phyloP scores from a whole-genome alignment of 1,140 invertebrate genomes.

The Drosophila burlai region DNA sequence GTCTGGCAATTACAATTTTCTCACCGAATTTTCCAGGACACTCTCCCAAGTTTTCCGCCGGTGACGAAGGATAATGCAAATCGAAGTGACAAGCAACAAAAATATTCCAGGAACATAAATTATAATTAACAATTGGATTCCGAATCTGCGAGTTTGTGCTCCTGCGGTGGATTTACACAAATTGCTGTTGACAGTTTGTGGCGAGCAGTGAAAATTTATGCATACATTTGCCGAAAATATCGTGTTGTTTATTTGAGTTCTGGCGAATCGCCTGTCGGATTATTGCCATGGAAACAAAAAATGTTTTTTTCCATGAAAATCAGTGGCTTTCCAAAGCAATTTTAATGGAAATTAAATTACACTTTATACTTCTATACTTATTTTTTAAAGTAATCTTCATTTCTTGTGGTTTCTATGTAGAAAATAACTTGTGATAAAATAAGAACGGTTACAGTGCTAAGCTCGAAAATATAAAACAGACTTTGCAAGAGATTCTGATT shows the following conservation, averaged over 20 bases:
- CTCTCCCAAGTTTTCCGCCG: neutral
- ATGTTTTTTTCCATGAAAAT: no score
- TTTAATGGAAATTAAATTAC: neutral
- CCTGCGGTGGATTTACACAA: conserved; percentile 35
- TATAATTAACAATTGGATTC: conserved; percentile 40
- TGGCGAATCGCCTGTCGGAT: conserved; percentile 18
- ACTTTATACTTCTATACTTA: no score
- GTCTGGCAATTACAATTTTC: conserved; percentile 54
- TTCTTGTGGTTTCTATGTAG: neutral
- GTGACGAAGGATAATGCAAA: conserved; percentile 43
- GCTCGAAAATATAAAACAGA: neutral
- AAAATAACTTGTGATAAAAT: neutral
- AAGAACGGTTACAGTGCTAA: neutral
- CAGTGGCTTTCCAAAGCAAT: neutral
- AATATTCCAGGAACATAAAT: conserved; percentile 46
- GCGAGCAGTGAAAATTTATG: conserved; percentile 19
- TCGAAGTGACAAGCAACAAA: neutral
- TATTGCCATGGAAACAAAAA: neutral
- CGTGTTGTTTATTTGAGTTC: conserved; percentile 23
- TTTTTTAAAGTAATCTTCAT: no score
- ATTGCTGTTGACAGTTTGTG: conserved; percentile 60
- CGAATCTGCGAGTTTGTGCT: conserved; percentile 5
- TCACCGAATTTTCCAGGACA: conserved; percentile 35
- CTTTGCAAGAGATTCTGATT: neutral
- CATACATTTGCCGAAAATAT: conserved; percentile 26